Base-by-base conservation (phyloP, 2,888 invertebrate species). In the Diogma glabrata region DNA sequence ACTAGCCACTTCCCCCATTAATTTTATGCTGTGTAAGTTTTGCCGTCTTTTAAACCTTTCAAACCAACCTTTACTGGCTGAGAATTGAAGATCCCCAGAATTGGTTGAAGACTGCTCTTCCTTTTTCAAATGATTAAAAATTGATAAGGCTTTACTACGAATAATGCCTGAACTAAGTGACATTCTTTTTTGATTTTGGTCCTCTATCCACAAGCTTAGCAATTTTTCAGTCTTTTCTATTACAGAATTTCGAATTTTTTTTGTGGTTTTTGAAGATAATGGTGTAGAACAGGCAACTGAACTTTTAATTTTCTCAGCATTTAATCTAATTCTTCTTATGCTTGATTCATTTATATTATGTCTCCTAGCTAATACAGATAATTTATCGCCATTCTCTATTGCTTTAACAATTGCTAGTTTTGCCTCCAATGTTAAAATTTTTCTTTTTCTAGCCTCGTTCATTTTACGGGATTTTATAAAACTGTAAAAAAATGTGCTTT, bases 61-160 rank as follows among this genome's bases (percentile, higher is more conserved):
- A 54, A 58, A 59, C 58, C 59, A 59, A 19, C 60, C 58, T 20
- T 53, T 51, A 47, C 54, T 57, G 22, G 53, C 52, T 20, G 40
- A 6, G 40, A 40, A 40, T 9, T 40, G 40, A 40, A 40, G 40
- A 3, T 40, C 40, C 20, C 20, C 40, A 40, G 40, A 40, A 20
- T 40, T 20, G 10, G 40, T 19, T 19, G 40, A 40, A 40, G 40
- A 6, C 10, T 19, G 40, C 40, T 19, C 40, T 40, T 40, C 20
- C 7, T 51, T 43, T 28, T 50, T 40, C 23, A 43, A 10, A 45
- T 52, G 28, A 20, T 40, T 20, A 47, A 51, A n/a, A 45, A 51
- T 51, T 47, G 38, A 47, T 47, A 51, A 38, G 45, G 51, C 51
- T 51, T 51, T 53, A 26, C 36, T 49, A 30, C 30, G 30, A 49